Conservation (phyloP, 2,888 invertebrate species). For the Muscina levida region DNA sequence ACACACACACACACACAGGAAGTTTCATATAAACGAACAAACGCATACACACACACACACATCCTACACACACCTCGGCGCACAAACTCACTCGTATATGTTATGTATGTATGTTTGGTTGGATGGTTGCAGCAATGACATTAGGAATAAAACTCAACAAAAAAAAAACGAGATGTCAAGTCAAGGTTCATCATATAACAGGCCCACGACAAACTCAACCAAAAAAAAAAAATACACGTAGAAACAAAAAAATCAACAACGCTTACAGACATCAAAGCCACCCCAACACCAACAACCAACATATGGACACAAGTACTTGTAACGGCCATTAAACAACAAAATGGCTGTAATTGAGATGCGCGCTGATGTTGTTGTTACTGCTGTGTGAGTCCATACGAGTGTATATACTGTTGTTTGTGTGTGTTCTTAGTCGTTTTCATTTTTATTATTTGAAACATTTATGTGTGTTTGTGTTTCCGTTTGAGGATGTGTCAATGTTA, state of each 20-base stretch:
- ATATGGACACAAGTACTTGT: conserved; percentile 39
- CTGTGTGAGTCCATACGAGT: neutral
- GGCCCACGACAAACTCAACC: neutral
- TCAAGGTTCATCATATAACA: conserved; percentile 48
- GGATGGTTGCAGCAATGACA: conserved; percentile 14
- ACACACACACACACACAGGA: neutral
- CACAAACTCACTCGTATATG: neutral
- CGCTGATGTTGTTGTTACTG: too few species aligned
- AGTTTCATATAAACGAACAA: neutral
- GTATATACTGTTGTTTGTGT: neutral
- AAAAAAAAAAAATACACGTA: conserved; percentile 15
- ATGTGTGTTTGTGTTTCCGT: too few species aligned
- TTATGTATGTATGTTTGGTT: neutral
- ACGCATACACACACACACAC: conserved; percentile 18
- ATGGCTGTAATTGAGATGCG: conserved; percentile 54
- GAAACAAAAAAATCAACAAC: neutral
- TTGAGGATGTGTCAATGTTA: too few species aligned
- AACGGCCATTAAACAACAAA: conserved; percentile 41
- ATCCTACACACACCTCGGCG: neutral
- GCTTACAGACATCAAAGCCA: too few species aligned
- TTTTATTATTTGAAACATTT: too few species aligned
- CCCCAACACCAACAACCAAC: conserved; percentile 5
- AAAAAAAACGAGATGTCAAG: conserved; percentile 43
- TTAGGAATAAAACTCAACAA: conserved; percentile 25
- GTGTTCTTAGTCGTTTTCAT: too few species aligned